Conservation (phyloP, 2,888 invertebrate genomes). For the Cistogaster globosa region DNA sequence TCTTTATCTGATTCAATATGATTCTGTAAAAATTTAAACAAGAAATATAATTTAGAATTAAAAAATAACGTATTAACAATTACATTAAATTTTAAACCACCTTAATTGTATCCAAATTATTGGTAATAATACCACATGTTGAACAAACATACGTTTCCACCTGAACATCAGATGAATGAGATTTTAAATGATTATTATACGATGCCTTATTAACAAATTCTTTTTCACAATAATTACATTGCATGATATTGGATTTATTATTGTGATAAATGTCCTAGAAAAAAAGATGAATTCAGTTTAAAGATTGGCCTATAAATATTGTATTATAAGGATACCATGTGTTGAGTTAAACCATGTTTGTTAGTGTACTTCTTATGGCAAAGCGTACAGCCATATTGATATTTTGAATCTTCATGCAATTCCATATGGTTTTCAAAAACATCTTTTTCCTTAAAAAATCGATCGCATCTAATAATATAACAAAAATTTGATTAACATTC, state of each 20-base stretch:
- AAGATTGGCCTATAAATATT: not conserved
- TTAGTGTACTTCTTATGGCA: slow-evolving; percentile 74
- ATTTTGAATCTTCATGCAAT: slow-evolving; percentile 72
- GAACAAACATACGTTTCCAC: slow-evolving; percentile 74
- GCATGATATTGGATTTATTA: slow-evolving; percentile 53
- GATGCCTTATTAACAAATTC: slow-evolving; percentile 75
- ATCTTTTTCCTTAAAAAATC: slow-evolving; percentile 74
- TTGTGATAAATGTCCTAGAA: slow-evolving; percentile 53
- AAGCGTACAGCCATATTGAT: slow-evolving; percentile 72
- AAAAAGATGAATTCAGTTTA: not conserved
- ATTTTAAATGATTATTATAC: slow-evolving; percentile 77
- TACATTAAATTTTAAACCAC: slow-evolving; percentile 59
- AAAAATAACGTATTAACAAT: not conserved
- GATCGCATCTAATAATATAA: slow-evolving; percentile 77
- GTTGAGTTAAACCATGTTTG: slow-evolving; percentile 75
- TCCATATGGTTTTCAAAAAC: slow-evolving; percentile 73
- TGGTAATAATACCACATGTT: slow-evolving; percentile 77
- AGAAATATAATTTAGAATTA: not conserved
- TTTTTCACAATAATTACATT: slow-evolving; percentile 78
- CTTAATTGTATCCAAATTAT: slow-evolving; percentile 71
- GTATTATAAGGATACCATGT: slow-evolving; percentile 74
- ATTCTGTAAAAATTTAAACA: slow-evolving; percentile 35
- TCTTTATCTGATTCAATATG: slow-evolving; percentile 54
- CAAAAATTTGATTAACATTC: not conserved
- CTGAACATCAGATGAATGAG: slow-evolving; percentile 76